These are phyloP conservation scores for Virgularia gustaviana DNA, from an alignment of 92 coral and sea anemone genomes.

Conservation along the genomic window DNA sequence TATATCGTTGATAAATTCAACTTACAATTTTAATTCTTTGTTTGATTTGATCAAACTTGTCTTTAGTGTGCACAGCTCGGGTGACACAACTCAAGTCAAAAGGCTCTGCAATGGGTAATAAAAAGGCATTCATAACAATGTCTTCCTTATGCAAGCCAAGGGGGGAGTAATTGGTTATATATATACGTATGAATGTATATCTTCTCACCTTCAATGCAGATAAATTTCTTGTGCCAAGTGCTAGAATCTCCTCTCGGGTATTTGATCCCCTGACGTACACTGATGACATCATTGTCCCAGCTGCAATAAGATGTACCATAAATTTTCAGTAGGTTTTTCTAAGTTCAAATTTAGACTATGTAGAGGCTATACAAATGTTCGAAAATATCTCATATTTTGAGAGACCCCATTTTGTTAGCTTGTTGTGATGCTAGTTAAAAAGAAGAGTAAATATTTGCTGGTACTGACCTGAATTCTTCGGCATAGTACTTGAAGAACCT, in stretches of 20 bases:
- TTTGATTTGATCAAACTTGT: constrained; percentile 67
- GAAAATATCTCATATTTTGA: too few relatives aligned
- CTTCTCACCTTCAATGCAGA: constrained; percentile 67
- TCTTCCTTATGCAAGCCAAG: neutral
- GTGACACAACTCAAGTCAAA: constrained; percentile 90
- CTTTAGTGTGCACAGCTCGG: constrained; percentile 68
- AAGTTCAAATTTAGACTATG: too few relatives aligned
- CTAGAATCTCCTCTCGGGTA: constrained; percentile 41
- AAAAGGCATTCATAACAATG: neutral
- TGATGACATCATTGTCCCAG: constrained; percentile 65
- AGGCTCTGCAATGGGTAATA: constrained; percentile 62
- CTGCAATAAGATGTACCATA: constrained; percentile 36
- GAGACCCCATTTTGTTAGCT: too few relatives aligned
- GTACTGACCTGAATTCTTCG: constrained; percentile 60
- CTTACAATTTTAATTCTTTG: constrained; percentile 82
- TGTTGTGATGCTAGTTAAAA: too few relatives aligned
- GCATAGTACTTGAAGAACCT: constrained; percentile 72
- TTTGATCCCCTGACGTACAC: constrained; percentile 65
- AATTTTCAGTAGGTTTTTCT: too few relatives aligned
- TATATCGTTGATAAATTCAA: neutral
- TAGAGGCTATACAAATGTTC: too few relatives aligned
- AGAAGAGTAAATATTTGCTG: too few relatives aligned
- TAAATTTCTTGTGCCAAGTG: constrained; percentile 51
- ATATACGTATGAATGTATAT: neutral
- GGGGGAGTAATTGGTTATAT: neutral